Evolutionary conservation across 2,113 vertebrate species (phyloP).

Genomic region (Eulacestoma nigropectus): DNA sequence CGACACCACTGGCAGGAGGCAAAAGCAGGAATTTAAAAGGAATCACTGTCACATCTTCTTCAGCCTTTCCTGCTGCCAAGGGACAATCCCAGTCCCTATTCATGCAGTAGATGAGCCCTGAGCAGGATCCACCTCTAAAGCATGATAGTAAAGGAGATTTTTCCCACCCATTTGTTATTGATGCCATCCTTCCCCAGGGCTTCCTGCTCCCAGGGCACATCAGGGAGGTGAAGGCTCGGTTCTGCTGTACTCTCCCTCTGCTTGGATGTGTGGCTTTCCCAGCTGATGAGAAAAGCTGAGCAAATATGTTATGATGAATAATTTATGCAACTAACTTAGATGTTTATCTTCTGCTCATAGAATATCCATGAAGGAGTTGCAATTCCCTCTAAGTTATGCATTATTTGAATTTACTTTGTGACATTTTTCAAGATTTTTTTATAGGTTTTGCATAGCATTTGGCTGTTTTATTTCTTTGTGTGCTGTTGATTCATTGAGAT

Average conservation of each 20-base stretch:
- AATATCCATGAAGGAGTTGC: slow-evolving; percentile 56
- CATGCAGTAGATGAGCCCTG: not conserved
- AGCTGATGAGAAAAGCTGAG: slow-evolving; percentile 38
- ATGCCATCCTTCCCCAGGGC: not conserved
- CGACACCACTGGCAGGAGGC: not conserved
- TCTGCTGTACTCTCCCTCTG: not conserved
- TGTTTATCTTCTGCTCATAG: slow-evolving; percentile 61
- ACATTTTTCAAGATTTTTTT: not conserved
- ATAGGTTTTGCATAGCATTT: not conserved
- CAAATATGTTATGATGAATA: slow-evolving; percentile 57
- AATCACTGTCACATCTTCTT: not conserved
- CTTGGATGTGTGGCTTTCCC: not conserved
- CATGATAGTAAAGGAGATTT: not conserved
- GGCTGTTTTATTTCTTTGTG: not conserved
- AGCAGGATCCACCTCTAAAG: not conserved
- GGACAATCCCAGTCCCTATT: not conserved
- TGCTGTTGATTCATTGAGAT: not conserved
- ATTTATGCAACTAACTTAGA: slow-evolving; percentile 55
- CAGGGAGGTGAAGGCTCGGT: not conserved
- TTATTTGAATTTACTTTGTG: slow-evolving; percentile 45
- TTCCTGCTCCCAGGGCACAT: not conserved
- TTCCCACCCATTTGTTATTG: not conserved
- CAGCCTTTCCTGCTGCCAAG: not conserved
- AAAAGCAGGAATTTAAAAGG: not conserved
- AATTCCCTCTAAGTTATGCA: slow-evolving; percentile 41